Evolutionary conservation across 1,140 invertebrate genomes (phyloP), one percentile per base, ranked within the genome.

Genomic region (Eriocheir sinensis): DNA sequence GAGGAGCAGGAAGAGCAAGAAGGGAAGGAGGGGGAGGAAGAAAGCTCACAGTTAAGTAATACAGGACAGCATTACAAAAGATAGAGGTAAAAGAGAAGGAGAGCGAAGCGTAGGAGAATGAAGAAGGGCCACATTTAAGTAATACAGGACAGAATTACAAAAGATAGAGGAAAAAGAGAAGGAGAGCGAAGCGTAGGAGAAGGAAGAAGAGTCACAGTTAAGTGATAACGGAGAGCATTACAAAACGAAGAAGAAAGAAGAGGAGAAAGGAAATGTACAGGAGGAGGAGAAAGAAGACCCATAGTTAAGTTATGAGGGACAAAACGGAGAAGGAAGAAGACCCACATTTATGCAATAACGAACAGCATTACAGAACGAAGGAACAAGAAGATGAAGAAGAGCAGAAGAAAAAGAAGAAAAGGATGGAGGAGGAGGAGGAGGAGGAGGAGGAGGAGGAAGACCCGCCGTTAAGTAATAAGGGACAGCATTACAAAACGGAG

Each of bases 181-280:
- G 12, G 60, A 72, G 12, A 72, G n/a, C 60, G 60, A n/a, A n/a
- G n/a, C n/a, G 60, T 15, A 72, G n/a, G 60, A 72, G 12, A n/a
- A 72, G n/a, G 60, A n/a, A 72, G 60, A n/a, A n/a, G 60, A n/a
- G n/a, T 15, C 12, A n/a, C 12, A n/a, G n/a, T 15, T 72, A n/a
- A 72, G 60, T 72, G 60, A 72, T 15, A n/a, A 72, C n/a, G n/a
- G 60, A 72, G n/a, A n/a, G 60, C 60, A n/a, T n/a, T n/a, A n/a
- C 60, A n/a, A 72, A 15, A n/a, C 60, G 60, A 72, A n/a, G 60
- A n/a, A 15, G 12, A 15, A n/a, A 72, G n/a, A n/a, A n/a, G n/a
- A n/a, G n/a, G n/a, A n/a, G n/a, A n/a, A n/a, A n/a, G n/a, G n/a
- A n/a, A n/a, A n/a, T n/a, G n/a, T n/a, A n/a, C n/a, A n/a, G n/a